phyloP scores from a whole-genome alignment of 2,888 invertebrate species.

The Drosophila melanosoma region DNA sequence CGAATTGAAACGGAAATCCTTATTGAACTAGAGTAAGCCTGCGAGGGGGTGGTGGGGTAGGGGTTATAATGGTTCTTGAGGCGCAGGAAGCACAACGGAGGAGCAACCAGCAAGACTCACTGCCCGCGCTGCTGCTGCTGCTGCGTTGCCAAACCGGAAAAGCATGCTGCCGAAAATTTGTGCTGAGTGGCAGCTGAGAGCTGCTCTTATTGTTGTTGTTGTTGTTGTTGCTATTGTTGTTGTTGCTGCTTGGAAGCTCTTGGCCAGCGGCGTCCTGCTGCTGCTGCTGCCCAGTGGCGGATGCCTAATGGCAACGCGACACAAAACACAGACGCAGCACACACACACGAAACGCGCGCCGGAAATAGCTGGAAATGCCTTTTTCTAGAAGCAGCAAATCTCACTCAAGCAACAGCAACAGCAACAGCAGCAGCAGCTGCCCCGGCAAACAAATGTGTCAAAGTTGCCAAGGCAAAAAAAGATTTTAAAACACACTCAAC shows the following conservation, averaged over 20 bases:
- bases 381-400: conserved; percentile 43
- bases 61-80: conserved; percentile 1
- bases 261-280: conserved; percentile 3
- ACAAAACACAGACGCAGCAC: conserved; percentile 43
- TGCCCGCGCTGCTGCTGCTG: conserved; percentile 50
- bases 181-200: conserved; percentile 77
- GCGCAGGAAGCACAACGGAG: conserved; percentile 15
- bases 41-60: background rate
- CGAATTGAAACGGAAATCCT: conserved; percentile 83
- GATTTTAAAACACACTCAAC: background rate
- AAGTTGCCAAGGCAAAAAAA: conserved; percentile 5
- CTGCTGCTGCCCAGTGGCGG: conserved; percentile 67
- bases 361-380: conserved; percentile 69
- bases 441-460: conserved; percentile 16
- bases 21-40: conserved; percentile 80
- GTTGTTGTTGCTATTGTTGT: conserved; percentile 8
- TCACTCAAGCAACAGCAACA: conserved; percentile 25
- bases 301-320: conserved; percentile 78
- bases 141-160: conserved; percentile 75
- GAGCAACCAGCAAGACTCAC: conserved; percentile 24
- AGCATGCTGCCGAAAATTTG: conserved; percentile 78
- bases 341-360: conserved; percentile 35
- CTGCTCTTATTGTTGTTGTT: conserved; percentile 27
- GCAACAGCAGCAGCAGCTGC: conserved; percentile 17
- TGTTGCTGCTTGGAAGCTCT: conserved; percentile 10